Conservation (phyloP, 23 tunicate genomes). For the Oikopleura dioica region DNA sequence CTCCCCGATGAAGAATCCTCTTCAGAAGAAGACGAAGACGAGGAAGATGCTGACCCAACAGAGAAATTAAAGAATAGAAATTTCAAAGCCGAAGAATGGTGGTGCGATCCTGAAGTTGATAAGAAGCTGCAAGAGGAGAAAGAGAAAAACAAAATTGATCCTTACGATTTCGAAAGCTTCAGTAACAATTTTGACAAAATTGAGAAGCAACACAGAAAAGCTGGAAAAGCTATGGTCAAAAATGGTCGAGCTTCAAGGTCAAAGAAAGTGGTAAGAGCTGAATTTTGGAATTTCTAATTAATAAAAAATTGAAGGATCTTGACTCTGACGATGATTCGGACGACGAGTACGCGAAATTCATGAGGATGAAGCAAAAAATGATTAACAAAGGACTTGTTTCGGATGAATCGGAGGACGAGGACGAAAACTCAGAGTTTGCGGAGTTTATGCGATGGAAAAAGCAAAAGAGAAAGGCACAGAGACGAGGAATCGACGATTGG, state of each 20-base stretch:
- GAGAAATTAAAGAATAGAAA: not conserved
- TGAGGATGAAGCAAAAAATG: constrained; percentile 1
- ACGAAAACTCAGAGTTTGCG: not conserved
- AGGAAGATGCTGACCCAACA: not conserved
- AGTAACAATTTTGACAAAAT: constrained; percentile 9
- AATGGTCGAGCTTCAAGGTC: not conserved
- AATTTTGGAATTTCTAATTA: too few species aligned
- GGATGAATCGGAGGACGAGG: not conserved
- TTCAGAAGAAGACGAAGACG: not conserved
- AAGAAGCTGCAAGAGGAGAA: not conserved
- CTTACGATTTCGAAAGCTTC: not conserved
- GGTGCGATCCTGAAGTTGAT: constrained; percentile 12
- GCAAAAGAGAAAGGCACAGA: not conserved
- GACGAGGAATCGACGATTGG: constrained; percentile 8
- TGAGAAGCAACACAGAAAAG: not conserved
- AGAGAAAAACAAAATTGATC: not conserved
- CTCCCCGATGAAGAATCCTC: not conserved
- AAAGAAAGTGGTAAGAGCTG: not conserved
- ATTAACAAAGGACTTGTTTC: not conserved
- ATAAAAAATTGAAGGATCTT: not conserved
- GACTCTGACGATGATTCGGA: constrained; percentile 12
- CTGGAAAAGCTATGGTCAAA: not conserved
- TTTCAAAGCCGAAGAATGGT: constrained; percentile 7
- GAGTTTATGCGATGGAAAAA: constrained; percentile 8
- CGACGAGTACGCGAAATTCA: not conserved